Evolutionary conservation across 2,113 vertebrate species (phyloP), one percentile per base, ranked within the genome.

Genomic region (Anolis carolinensis): DNA sequence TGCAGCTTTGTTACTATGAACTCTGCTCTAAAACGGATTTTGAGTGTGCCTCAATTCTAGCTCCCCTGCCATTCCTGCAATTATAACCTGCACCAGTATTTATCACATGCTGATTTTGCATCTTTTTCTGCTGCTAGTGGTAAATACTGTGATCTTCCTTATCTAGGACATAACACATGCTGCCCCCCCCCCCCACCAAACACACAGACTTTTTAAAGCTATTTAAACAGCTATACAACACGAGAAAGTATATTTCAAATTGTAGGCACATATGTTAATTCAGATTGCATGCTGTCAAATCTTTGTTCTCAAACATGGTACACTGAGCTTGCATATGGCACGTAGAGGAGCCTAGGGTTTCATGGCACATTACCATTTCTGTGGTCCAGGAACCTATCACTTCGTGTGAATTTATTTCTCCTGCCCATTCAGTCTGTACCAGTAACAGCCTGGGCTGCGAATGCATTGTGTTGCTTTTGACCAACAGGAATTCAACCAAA

Each of bases 341-440:
- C 1, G 2, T 65, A 1, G 1, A 82, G 25, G 10, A 89, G 44
- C 0, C 7, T 74, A 84, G 55, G 70, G 16, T 21, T 79, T 34
- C 27, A 81, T 63, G 70, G 30, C 21, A 89, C 32, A 84, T 84
- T 52, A 88, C 25, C 55, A 65, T 30, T n/a, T 59, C 79, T 14
- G 44, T 78, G 86, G 82, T 89, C 92, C 82, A 48, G 78, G 20
- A 86, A 70, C 82, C 87, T 81, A 70, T 79, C 9, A n/a, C 36
- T 84, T 91, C 55, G 30, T 13, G 55, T 20, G 44, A 85, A 83
- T 89, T 74, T 86, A 71, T 86, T 80, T 73, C 21, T 32, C 39
- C 27, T 65, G 55, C 59, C 25, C 18, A 65, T 32, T 74, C 78
- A 63, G 27, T 82, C 89, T 79, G 30, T 39, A 84, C 32, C 0